A percentile compares a stretch with the other conserved stretches of the same genome.
phyloP scores from a whole-genome alignment of 2,113 vertebrate species.

The Dromaius novaehollandiae region DNA sequence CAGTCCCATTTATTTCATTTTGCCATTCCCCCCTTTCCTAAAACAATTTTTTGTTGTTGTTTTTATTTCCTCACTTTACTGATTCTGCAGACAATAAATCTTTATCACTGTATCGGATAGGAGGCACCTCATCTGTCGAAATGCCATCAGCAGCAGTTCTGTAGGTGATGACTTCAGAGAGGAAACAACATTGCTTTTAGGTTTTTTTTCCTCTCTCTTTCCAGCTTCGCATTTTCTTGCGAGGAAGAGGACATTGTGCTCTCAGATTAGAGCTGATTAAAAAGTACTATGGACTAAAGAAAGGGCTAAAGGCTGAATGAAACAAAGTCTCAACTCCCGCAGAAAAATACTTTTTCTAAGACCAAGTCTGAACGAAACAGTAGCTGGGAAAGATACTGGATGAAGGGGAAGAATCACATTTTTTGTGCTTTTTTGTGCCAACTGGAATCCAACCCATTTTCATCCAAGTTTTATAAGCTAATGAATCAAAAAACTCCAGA shows the following conservation, averaged over 20 bases:
- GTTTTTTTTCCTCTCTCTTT: neutral
- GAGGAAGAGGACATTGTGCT: slow-evolving; percentile 4
- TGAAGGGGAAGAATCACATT: neutral
- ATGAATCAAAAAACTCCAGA: neutral
- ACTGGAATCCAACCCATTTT: neutral
- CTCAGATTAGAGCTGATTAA: slow-evolving; percentile 19
- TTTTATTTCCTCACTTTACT: neutral
- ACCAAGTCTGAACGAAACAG: neutral
- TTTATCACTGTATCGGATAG: neutral
- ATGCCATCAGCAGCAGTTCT: neutral
- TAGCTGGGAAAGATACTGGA: neutral
- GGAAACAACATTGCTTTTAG: neutral
- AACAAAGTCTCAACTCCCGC: neutral
- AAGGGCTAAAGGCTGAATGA: neutral
- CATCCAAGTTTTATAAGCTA: neutral
- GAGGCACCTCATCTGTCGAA: slow-evolving; percentile 47
- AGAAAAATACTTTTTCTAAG: neutral
- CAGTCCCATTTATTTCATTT: neutral
- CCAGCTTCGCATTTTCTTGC: neutral
- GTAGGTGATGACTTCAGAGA: neutral
- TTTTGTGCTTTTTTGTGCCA: neutral
- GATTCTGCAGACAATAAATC: neutral
- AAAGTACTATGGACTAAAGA: neutral
- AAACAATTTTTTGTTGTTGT: neutral
- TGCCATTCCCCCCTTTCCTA: neutral